Conservation (phyloP, 2,797 vertebrate genomes). For the Syngnathus acus region DNA sequence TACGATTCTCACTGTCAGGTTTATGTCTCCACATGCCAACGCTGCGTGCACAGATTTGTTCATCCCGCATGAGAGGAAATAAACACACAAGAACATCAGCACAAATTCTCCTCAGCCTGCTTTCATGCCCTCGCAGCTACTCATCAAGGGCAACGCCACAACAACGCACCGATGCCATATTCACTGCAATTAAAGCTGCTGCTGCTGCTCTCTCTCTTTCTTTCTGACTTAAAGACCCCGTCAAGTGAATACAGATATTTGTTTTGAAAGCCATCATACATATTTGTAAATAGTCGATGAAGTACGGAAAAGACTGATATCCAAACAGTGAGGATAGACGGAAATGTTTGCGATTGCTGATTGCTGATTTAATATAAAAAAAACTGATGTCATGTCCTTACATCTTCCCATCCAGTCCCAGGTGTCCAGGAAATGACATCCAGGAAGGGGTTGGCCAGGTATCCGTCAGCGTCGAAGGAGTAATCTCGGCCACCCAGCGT, state of each 20-base stretch:
- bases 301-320: not conserved
- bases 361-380: not conserved
- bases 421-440: slow-evolving; percentile 90
- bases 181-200: not conserved
- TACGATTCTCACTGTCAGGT: slow-evolving; percentile 26
- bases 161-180: not conserved
- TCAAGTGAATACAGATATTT: not conserved
- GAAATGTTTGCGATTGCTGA: too few relatives aligned
- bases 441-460: slow-evolving; percentile 87
- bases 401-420: slow-evolving; percentile 91
- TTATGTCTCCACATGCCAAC: slow-evolving; percentile 5
- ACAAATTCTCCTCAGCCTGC: not conserved
- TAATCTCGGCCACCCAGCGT: slow-evolving; percentile 87
- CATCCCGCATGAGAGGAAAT: slow-evolving; percentile 16
- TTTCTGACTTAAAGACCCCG: not conserved
- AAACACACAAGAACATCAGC: slow-evolving; percentile 12
- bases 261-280: not conserved
- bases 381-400: slow-evolving; percentile 62
- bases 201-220: not conserved
- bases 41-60: slow-evolving; percentile 12
- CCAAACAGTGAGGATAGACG: not conserved
- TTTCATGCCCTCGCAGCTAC: not conserved
- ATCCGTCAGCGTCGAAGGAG: slow-evolving; percentile 86
- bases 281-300: not conserved
- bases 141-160: not conserved